phyloP scores from a whole-genome alignment of 2,113 vertebrate species.

The rabbit (Oryctolagus cuniculus) region mOryCun1.1 NC_091450.1:29693001-29693500 shows the following conservation, averaged over 20 bases:
- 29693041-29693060: not conserved
- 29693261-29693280: not conserved
- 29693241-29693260: not conserved
- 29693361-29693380: accelerated
- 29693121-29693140: accelerated
- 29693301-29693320: not conserved
- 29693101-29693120: not conserved
- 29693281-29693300: not conserved
- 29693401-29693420: not conserved
- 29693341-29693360: not conserved
- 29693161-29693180: not conserved
- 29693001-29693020: too few relatives aligned
- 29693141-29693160: not conserved
- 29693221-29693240: not conserved
- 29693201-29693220: not conserved
- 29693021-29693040: not conserved
- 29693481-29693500: conserved; percentile 12
- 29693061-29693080: not conserved
- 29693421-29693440: conserved; percentile 38
- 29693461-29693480: conserved; percentile 51
- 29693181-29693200: not conserved
- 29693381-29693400: not conserved
- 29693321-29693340: not conserved
- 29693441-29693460: conserved; percentile 61
- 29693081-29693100: not conserved